These are phyloP conservation scores for Cinclus mexicanus DNA, from an alignment of 2,113 vertebrate genomes.

Conservation along the genomic window DNA sequence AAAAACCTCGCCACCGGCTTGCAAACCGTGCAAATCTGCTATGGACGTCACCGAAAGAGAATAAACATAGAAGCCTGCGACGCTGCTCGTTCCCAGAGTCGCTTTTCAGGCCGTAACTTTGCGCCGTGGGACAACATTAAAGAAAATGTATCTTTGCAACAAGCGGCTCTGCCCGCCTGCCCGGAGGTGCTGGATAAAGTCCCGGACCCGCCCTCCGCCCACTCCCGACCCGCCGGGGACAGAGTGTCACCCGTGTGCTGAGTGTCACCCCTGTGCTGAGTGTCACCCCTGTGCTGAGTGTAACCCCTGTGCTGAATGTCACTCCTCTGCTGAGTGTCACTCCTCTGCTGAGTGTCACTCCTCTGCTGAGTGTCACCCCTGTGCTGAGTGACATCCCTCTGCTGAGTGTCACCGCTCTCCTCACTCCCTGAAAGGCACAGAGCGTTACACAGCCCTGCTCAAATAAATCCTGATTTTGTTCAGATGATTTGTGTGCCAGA, in stretches of 20 bases:
- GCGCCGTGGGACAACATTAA: conserved; percentile 19
- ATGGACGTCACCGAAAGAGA: conserved; percentile 28
- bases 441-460: fast-evolving
- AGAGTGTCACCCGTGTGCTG: not conserved
- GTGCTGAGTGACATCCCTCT: too few relatives aligned
- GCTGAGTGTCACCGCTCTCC: fast-evolving
- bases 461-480: fast-evolving
- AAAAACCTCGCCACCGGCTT: not conserved
- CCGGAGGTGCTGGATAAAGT: not conserved
- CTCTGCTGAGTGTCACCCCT: too few relatives aligned
- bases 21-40: conserved; percentile 21
- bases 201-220: not conserved
- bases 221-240: fast-evolving
- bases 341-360: too few relatives aligned
- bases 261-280: too few relatives aligned
- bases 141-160: conserved; percentile 37
- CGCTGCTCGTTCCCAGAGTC: conserved; percentile 28
- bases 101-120: conserved; percentile 19
- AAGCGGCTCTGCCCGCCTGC: not conserved
- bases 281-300: too few relatives aligned
- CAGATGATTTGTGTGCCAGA: not conserved
- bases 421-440: not conserved
- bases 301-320: too few relatives aligned
- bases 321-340: too few relatives aligned
- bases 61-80: conserved; percentile 70